These are phyloP conservation scores for Aphis craccivora DNA, from an alignment of 1,140 invertebrate genomes.

Conservation along the genomic window DNA sequence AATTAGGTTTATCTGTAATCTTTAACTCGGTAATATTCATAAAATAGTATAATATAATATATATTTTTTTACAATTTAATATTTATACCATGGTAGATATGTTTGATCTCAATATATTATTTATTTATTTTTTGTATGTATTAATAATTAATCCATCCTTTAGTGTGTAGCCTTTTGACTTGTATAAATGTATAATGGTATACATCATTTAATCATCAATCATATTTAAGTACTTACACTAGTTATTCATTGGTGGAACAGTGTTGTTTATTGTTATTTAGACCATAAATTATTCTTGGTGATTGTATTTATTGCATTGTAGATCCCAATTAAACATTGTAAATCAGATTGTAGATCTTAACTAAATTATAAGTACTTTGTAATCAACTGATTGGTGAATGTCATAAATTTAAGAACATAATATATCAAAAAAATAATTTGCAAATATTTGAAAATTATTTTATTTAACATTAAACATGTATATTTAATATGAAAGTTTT, in stretches of 20 bases:
- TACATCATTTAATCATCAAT: background rate
- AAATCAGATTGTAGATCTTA: background rate
- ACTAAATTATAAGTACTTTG: background rate
- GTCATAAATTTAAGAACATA: slow-evolving; percentile 21
- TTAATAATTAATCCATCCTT: slow-evolving; percentile 14
- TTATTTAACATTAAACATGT: background rate
- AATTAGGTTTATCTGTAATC: background rate
- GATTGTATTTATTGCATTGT: background rate
- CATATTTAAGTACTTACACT: background rate
- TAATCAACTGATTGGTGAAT: background rate
- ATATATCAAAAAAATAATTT: slow-evolving; percentile 20
- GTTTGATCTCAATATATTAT: slow-evolving; percentile 44
- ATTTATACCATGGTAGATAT: background rate
- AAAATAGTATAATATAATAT: slow-evolving; percentile 16
- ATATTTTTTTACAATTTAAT: slow-evolving; percentile 30
- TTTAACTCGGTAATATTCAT: background rate
- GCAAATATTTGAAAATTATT: background rate
- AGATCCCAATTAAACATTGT: background rate
- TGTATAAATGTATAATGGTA: background rate
- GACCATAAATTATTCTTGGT: background rate
- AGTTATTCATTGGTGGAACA: background rate
- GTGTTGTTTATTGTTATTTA: background rate
- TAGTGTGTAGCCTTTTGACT: background rate
- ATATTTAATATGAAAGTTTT: background rate
- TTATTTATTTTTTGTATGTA: background rate